These are phyloP conservation scores for Turnix velox DNA, from an alignment of 2,113 vertebrate species.

Conservation along the genomic window DNA sequence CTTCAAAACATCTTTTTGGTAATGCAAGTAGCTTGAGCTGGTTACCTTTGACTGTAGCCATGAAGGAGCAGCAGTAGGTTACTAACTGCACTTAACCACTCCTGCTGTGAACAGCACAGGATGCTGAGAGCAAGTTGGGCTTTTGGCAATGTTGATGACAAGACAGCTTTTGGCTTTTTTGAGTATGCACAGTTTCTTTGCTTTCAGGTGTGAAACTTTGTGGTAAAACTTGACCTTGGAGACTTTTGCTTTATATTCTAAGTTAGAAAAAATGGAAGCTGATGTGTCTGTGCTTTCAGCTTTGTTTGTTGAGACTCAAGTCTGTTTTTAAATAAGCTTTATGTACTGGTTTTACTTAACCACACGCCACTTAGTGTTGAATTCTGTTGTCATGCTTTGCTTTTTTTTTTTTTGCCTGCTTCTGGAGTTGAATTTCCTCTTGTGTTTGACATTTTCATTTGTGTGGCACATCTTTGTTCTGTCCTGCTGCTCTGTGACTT, in stretches of 20 bases:
- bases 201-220: background rate
- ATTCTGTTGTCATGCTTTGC: background rate
- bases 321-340: background rate
- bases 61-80: background rate
- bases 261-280: background rate
- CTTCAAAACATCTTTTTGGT: background rate
- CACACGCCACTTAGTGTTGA: background rate
- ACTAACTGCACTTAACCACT: background rate
- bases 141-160: background rate
- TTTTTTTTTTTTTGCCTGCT: background rate
- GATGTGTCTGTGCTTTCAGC: background rate
- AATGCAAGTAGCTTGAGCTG: background rate
- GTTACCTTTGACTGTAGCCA: background rate
- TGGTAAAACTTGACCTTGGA: background rate
- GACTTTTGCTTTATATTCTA: background rate
- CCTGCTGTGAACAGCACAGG: background rate
- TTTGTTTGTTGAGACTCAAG: background rate
- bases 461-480: background rate
- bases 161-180: background rate
- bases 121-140: background rate
- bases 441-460: background rate
- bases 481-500: background rate
- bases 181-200: background rate
- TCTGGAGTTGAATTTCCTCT: background rate
- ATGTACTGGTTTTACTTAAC: background rate